Percentiles rank a stretch among this genome's conserved stretches.
These are phyloP conservation scores for Abrostola triplasia DNA, from an alignment of 2,888 invertebrate species.

Conservation along the genomic window DNA sequence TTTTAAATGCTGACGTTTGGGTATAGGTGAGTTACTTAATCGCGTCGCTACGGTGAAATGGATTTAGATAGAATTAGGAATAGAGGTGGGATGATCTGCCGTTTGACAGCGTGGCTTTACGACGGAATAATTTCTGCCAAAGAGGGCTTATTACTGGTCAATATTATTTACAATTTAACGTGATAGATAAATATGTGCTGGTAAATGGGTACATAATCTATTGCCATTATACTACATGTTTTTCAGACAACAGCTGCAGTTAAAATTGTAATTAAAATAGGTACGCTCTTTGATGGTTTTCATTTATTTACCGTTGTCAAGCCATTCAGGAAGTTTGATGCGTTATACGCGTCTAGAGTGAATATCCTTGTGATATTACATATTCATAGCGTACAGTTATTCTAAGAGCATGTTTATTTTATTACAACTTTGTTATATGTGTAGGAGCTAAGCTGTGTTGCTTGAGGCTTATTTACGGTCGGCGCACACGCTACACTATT, in stretches of 20 bases:
- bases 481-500: not conserved
- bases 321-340: too few relatives aligned
- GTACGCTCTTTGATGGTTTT: too few relatives aligned
- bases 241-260: too few relatives aligned
- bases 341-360: too few relatives aligned
- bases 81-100: not conserved
- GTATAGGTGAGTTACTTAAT: not conserved
- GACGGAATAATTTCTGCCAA: not conserved
- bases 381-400: not conserved
- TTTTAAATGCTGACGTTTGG: not conserved
- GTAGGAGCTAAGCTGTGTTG: not conserved
- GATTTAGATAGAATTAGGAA: not conserved
- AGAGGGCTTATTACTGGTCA: not conserved
- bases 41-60: not conserved
- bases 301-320: too few relatives aligned
- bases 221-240: too few relatives aligned
- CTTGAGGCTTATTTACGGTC: not conserved
- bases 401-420: constrained; percentile 1
- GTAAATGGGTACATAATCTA: too few relatives aligned
- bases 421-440: constrained; percentile 3
- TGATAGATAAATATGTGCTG: too few relatives aligned
- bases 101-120: not conserved
- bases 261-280: too few relatives aligned
- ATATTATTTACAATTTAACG: not conserved
- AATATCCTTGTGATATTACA: not conserved